These are phyloP conservation scores for Blastobasis adustella DNA, from an alignment of 2,888 invertebrate genomes.

Conservation along the genomic window DNA sequence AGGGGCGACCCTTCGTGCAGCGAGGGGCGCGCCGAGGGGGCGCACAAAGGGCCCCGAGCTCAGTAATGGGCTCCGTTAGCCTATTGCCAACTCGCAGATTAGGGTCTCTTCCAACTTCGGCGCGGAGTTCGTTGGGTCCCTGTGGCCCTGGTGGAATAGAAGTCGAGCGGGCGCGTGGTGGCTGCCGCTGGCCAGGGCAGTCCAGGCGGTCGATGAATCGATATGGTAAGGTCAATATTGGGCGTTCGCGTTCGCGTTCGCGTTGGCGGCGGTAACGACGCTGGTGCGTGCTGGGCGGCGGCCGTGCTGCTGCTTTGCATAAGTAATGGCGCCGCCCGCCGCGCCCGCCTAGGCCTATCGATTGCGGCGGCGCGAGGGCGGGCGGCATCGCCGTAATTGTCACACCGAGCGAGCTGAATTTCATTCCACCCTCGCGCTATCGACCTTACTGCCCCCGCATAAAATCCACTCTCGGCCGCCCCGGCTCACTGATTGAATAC, in stretches of 20 bases:
- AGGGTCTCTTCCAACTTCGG: conserved; percentile 35
- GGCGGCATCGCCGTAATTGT: conserved; percentile 72
- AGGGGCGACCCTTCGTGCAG: conserved; percentile 44
- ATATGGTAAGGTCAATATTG: conserved; percentile 31
- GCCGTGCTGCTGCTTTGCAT: conserved; percentile 65
- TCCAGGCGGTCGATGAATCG: conserved; percentile 27
- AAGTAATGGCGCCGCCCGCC: conserved; percentile 54
- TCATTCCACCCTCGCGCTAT: conserved; percentile 51
- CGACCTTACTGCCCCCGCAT: conserved; percentile 58
- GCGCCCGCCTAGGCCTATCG: conserved; percentile 80
- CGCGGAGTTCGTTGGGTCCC: conserved; percentile 14
- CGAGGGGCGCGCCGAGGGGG: conserved; percentile 44
- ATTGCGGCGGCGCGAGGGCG: conserved; percentile 78
- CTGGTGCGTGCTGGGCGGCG: conserved; percentile 27
- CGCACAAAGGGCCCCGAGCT: conserved; percentile 56
- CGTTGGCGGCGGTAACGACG: conserved; percentile 3
- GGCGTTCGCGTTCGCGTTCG: conserved; percentile 15
- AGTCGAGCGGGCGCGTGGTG: conserved; percentile 18
- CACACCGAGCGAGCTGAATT: conserved; percentile 66
- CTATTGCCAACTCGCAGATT: conserved; percentile 50
- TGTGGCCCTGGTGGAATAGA: conserved; percentile 27
- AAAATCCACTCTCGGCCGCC: conserved; percentile 44
- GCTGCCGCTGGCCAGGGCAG: conserved; percentile 6
- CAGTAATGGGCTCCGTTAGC: conserved; percentile 48
- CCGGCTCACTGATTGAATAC: conserved; percentile 52